Evolutionary conservation across 1,140 invertebrate genomes (phyloP).

Genomic region (Diorhabda carinulata): DNA sequence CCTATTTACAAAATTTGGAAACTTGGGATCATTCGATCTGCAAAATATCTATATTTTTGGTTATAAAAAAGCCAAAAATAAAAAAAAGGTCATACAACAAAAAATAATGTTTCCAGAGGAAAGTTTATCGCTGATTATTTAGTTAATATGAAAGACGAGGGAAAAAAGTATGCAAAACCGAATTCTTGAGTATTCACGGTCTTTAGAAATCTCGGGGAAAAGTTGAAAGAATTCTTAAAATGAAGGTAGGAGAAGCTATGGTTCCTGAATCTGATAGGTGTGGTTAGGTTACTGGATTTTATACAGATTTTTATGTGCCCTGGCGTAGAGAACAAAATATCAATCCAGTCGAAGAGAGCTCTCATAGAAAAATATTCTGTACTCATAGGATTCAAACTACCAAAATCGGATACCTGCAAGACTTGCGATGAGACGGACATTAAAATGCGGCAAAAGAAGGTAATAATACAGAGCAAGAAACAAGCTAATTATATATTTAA

Average conservation of each 20-base stretch:
- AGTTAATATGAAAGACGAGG: slow-evolving; percentile 12
- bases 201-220: slow-evolving; percentile 17
- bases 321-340: slow-evolving; percentile 9
- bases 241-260: not conserved
- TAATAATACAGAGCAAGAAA: not conserved
- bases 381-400: not conserved
- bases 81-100: slow-evolving; percentile 18
- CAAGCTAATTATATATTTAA: not conserved
- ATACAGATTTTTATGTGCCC: slow-evolving; percentile 7
- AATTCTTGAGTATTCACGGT: slow-evolving; percentile 19
- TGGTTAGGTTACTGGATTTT: not conserved
- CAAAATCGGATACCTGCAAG: too few species aligned
- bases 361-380: slow-evolving; percentile 13
- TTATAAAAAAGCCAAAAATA: slow-evolving; percentile 11
- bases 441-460: too few species aligned
- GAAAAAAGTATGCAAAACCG: slow-evolving; percentile 13
- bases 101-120: slow-evolving; percentile 19
- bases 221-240: slow-evolving; percentile 3
- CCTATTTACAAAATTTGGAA: slow-evolving; percentile 22
- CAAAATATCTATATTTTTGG: slow-evolving; percentile 24
- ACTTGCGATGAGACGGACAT: too few species aligned
- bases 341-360: slow-evolving; percentile 6
- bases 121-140: slow-evolving; percentile 13
- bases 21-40: slow-evolving; percentile 18
- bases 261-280: not conserved